Base-by-base conservation (phyloP, 2,113 vertebrate genomes). In the Seriola aureovittata region DNA sequence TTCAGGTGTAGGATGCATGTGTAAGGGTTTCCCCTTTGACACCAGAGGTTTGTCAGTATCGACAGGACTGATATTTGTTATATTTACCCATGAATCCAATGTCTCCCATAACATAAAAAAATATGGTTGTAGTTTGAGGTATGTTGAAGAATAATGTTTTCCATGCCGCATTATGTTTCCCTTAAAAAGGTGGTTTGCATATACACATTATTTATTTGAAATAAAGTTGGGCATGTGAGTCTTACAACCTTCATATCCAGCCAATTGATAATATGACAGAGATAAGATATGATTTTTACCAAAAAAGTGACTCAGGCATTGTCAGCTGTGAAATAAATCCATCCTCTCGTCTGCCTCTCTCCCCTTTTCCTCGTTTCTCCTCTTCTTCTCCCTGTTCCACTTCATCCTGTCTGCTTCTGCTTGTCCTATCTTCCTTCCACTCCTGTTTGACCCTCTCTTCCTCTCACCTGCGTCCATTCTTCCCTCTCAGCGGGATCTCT, bases 401-500 rank as follows among this genome's bases (percentile, higher is more conserved):
- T 29, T 81, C 17, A 19, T 74, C 54, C n/a, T 17, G 4, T 46
- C 68, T 38, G 25, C 29, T 48, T 14, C 8, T 38, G 19, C 58
- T 62, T 36, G 25, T 57, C 29, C 25, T 25, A n/a, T 54, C 50
- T 34, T 17, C 42, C 59, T 4, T 8, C 7, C 13, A 67, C 59
- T 57, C 23, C 40, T 83, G n/a, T 80, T 59, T 68, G 54, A 10
- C 66, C 75, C 72, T 57, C 21, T 80, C 75, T 54, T 55, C 50
- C 71, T 78, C 60, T 72, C 52, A 10, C 65, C 67, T 72, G 82
- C 60, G 46, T 58, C 66, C 46, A 19, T 66, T 65, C 67, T 70
- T 58, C 73, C 44, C 55, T 76, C 73, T 85, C 71, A 99, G 98
- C 85, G 98, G 98, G 52, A 98, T 99, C 86, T 99, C 98, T 65